Evolutionary conservation across 2,113 vertebrate species (phyloP), one percentile per base, ranked within the genome.

Genomic region (Synodontis membranacea): DNA sequence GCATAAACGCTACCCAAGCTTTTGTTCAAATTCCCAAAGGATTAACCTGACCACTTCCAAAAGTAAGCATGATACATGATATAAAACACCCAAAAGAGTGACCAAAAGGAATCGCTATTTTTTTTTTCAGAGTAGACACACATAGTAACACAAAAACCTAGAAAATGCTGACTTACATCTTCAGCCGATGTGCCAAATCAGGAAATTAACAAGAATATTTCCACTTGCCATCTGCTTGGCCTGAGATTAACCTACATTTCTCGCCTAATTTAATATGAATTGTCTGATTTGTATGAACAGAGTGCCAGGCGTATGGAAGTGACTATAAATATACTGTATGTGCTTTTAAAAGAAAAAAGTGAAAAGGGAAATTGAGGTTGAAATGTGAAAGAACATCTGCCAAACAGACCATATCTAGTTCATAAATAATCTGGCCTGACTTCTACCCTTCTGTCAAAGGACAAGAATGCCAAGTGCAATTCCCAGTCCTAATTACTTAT

Each of bases 11-110:
- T 23, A 21, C 4, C 37, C 17, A 42, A 9, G 34, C 21, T 70
- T 23, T 70, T 42, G 68, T 42, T 42, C 37, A 70, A 42, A 70
- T 42, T 2, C 58, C 58, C 48, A 74, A 48, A 80, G 48, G 74
- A 87, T 88, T 87, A 84, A 79, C 80, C 39, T 31, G 48, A 82
- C 78, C 54, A 70, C 75, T 50, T 70, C 66, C 37, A 37, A 37
- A 37, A 21, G 46, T 52, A n/a, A 60, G 80, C 44, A n/a, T 62
- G 42, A 86, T 83, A 78, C 58, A n/a, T 62, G 62, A 70, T 52
- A 64, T 79, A 82, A 58, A 60, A 78, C 46, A 56, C 58, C 44
- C 21, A 23, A 68, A 39, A 72, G 28, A n/a, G 64, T 44, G 44
- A 15, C 3, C 58, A 23, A 66, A 66, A 19, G 34, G 17, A 19